Conservation (phyloP, 2,888 invertebrate genomes). For the Hyalella azteca region DNA sequence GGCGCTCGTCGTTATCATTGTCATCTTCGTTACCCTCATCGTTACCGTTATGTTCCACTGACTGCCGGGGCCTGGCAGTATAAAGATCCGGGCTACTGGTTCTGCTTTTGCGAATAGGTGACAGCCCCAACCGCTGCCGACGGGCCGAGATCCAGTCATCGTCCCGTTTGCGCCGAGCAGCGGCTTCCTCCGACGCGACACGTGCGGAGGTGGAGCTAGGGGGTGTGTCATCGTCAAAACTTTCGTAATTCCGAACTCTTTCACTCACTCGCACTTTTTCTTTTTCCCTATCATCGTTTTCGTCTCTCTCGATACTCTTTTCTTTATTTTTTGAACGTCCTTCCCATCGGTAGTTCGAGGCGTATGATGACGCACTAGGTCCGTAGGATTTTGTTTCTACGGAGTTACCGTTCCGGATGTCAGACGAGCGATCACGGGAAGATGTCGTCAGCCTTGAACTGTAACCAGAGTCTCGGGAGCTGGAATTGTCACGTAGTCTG, state of each 20-base stretch:
- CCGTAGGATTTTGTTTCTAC: constrained; percentile 49
- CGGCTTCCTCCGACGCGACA: background rate
- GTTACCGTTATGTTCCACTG: constrained; percentile 24
- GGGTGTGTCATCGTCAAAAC: constrained; percentile 26
- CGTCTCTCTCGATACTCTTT: constrained; percentile 25
- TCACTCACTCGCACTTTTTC: constrained; percentile 51
- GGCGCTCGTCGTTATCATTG: constrained; percentile 40
- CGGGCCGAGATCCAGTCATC: constrained; percentile 12
- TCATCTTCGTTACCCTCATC: constrained; percentile 38
- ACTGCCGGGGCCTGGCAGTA: background rate
- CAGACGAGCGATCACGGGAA: constrained; percentile 52
- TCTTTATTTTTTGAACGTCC: constrained; percentile 45
- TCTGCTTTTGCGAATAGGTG: constrained; percentile 10
- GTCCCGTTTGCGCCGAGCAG: constrained; percentile 23
- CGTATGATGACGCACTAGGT: constrained; percentile 44
- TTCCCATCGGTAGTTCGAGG: constrained; percentile 50
- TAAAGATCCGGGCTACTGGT: background rate
- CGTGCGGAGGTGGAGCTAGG: background rate
- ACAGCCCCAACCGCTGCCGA: constrained; percentile 16
- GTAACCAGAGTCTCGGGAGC: constrained; percentile 53
- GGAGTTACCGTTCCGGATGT: constrained; percentile 51
- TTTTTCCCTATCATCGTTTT: constrained; percentile 42
- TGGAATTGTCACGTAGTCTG: constrained; percentile 38
- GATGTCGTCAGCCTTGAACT: constrained; percentile 45
- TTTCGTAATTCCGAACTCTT: constrained; percentile 47